These are phyloP conservation scores for Chesias legatella DNA, from an alignment of 2,888 invertebrate species.

Conservation along the genomic window DNA sequence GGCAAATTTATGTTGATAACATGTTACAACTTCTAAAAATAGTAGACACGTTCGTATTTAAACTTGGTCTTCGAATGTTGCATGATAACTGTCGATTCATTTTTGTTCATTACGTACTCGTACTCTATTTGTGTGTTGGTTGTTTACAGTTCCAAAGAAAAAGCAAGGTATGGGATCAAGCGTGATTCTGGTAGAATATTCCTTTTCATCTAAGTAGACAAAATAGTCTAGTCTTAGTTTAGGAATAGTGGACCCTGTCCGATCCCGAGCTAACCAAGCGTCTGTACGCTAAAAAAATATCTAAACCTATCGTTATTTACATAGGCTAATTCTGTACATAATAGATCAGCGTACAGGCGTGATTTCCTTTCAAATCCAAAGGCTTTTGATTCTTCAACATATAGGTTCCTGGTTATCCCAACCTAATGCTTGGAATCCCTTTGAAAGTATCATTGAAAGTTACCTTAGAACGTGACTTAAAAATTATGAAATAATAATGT, in stretches of 20 bases:
- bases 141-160: constrained; percentile 92
- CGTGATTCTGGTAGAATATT: constrained; percentile 80
- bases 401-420: constrained; percentile 29
- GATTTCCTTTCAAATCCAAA: constrained; percentile 29
- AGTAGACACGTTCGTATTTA: constrained; percentile 8
- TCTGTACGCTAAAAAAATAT: constrained; percentile 39
- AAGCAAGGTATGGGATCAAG: constrained; percentile 83
- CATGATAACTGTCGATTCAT: constrained; percentile 51
- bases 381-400: constrained; percentile 37
- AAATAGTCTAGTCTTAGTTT: constrained; percentile 73
- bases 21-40: constrained; percentile 7
- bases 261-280: constrained; percentile 32
- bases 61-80: constrained; percentile 38
- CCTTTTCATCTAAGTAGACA: constrained; percentile 76
- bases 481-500: constrained; percentile 22
- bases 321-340: background rate
- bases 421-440: constrained; percentile 34
- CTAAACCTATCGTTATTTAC: background rate
- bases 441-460: constrained; percentile 40
- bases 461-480: constrained; percentile 63
- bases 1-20: constrained; percentile 8
- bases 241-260: constrained; percentile 55
- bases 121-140: constrained; percentile 81
- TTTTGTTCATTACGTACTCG: constrained; percentile 60
- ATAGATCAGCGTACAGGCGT: constrained; percentile 40